phyloP scores from a whole-genome alignment of 53 echinoderm and acorn worm genomes.

The Zoroaster sp. region DNA sequence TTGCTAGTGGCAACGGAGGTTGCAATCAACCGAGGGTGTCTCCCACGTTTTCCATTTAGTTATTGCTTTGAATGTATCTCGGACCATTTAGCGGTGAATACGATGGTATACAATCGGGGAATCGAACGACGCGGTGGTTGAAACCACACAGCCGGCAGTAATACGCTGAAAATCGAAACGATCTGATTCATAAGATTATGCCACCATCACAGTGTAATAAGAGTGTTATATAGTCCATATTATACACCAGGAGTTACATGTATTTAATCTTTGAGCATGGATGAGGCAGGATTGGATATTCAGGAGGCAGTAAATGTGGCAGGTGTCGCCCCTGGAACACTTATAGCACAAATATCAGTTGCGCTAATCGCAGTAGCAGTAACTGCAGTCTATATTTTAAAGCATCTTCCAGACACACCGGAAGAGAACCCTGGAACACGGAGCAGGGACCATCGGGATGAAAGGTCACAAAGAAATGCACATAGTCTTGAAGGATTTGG shows the following conservation, averaged over 20 bases:
- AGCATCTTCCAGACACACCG: conserved; percentile 26
- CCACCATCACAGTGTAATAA: not conserved
- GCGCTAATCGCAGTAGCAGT: conserved; percentile 37
- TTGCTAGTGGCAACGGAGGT: conserved; percentile 41
- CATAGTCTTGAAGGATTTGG: not conserved
- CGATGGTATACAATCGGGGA: not conserved
- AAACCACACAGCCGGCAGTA: not conserved
- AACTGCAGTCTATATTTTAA: conserved; percentile 41
- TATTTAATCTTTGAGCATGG: not conserved
- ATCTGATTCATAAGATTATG: not conserved
- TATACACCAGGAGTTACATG: not conserved
- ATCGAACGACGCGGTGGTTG: not conserved
- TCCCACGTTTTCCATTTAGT: not conserved
- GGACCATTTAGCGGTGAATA: not conserved
- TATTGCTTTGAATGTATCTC: not conserved
- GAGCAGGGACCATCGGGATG: not conserved
- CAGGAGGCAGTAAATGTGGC: not conserved
- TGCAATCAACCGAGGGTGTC: conserved; percentile 10
- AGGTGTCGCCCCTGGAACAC: conserved; percentile 34
- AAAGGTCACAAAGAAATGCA: not conserved
- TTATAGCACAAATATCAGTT: conserved; percentile 36
- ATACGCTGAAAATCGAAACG: not conserved
- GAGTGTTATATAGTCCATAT: not conserved
- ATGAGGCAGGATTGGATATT: not conserved
- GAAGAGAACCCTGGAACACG: not conserved